Evolutionary conservation across 2,888 invertebrate species (phyloP), one percentile per base, ranked within the genome.

Genomic region (Dimorphilus gyrociliatus): DNA sequence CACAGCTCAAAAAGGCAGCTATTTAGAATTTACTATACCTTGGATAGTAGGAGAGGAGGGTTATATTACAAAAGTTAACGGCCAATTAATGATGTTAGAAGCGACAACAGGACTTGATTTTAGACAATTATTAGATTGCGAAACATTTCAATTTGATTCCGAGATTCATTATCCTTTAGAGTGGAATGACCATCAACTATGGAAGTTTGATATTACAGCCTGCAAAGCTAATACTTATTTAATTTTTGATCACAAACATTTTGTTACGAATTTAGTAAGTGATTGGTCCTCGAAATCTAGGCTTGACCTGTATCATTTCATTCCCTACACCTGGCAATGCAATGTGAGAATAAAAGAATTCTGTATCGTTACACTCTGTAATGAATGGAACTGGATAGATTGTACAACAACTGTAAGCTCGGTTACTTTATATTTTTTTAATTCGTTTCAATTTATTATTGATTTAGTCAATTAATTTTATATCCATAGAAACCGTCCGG

Each of bases 331-430:
- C 0, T 92, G 88, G 79, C 78, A 81, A 55, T 80, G 97, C 50
- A 80, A 78, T 37, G 68, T 94, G 37, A 69, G 82, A 6, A 65
- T 90, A 15, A 88, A 92, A 60, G 86, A 92, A 63, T 90, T 92
- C 63, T 90, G 97, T 65, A 70, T 97, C 12, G 72, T 92, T 1
- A 81, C 86, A 24, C 67, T 85, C 12, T 78, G 85, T 51, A 97
- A 94, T 65, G 85, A 94, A 57, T 82, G 82, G 62, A 97, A 97
- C 63, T 97, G 94, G 97, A 80, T 97, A 44, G 94, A 97, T 63
- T 92, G 92, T 50, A 19, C 5, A 19, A 31, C 10, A n/a, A 14
- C 3, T 10, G 6, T 2, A 30, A 12, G 29, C 21, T 13, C 21
- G 13, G 19, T 1, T 25, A 17, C 19, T 16, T 27, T 15, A 26